A percentile compares a stretch with the other conserved stretches of the same genome.
Evolutionary conservation across 2,888 invertebrate genomes (phyloP).

Genomic region (Drosophila demipolita): DNA sequence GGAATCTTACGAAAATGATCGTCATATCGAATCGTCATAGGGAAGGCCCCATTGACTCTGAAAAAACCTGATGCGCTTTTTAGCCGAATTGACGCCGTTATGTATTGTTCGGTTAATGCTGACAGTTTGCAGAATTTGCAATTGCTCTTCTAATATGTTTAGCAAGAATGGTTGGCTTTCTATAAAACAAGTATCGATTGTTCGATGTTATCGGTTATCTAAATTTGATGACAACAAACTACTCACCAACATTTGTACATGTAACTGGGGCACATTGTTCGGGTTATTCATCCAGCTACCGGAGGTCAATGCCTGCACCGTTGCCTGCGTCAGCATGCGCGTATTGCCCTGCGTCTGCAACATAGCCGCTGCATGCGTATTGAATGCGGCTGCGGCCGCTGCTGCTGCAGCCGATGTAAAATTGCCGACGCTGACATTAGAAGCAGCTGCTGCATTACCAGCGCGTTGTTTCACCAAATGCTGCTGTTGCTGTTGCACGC

Average conservation of each 20-base stretch:
- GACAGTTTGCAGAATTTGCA: background rate
- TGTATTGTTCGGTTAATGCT: too few relatives aligned
- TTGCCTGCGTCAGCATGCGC: slow-evolving; percentile 84
- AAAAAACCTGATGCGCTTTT: too few relatives aligned
- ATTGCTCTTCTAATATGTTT: background rate
- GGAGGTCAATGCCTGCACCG: slow-evolving; percentile 82
- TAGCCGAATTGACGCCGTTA: too few relatives aligned
- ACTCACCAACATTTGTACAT: slow-evolving; percentile 84
- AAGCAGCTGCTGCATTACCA: slow-evolving; percentile 63
- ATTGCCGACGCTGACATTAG: slow-evolving; percentile 58
- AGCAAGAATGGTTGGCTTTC: background rate
- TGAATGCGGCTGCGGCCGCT: slow-evolving; percentile 75
- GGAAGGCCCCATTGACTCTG: too few relatives aligned
- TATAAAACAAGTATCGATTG: background rate
- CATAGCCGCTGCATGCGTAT: slow-evolving; percentile 81
- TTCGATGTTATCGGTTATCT: background rate
- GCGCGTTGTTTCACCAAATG: slow-evolving; percentile 77
- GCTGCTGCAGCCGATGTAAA: slow-evolving; percentile 64
- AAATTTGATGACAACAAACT: slow-evolving; percentile 4
- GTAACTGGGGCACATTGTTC: slow-evolving; percentile 81
- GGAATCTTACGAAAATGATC: too few relatives aligned
- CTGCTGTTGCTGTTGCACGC: slow-evolving; percentile 53
- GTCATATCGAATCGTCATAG: too few relatives aligned
- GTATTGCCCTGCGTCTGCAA: slow-evolving; percentile 80
- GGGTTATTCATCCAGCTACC: slow-evolving; percentile 83